Evolutionary conservation across 2,113 vertebrate genomes (phyloP), one percentile per base, ranked within the genome.

Genomic region (Mionectes macconnelli): DNA sequence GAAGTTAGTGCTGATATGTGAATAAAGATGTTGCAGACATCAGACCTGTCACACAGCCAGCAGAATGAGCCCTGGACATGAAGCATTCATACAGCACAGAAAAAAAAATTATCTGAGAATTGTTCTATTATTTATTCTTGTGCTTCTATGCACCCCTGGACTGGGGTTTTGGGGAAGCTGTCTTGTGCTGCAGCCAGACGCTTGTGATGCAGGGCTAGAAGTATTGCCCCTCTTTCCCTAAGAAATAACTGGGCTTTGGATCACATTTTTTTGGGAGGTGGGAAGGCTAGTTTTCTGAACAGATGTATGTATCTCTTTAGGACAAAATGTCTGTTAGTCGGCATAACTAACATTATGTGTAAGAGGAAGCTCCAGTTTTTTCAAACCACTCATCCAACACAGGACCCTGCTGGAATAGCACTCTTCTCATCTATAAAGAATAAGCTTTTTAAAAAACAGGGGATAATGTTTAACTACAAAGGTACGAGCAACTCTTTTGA

Each of bases 1-100:
- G 59, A n/a, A 66, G 53, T 60, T 95, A 75, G 37, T 83, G 93
- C 69, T 84, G 64, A 62, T 70, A 39, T 53, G 72, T 15, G 5
- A 81, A 96, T 92, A 84, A 92, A 94, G 90, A 77, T 60, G 52
- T 90, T 81, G 91, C 60, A 90, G 50, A 20, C 73, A 78, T 86
- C 56, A 74, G 73, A 92, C 49, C 88, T 94, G 68, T 74, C 88
- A 90, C 79, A 30, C 44, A 84, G 57, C 60, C 60, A 72, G n/a
- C 33, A 11, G 53, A 89, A 78, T 68, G 64, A 96, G 80, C 31
- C 72, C 72, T 52, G 69, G 73, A 81, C 76, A 80, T 70, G 76
- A 86, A 63, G 44, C 60, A 80, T 77, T 88, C 75, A 68, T 55
- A 78, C 33, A 81, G 57, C 76, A 81, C 8, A 55, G 25, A 63